A percentile compares a stretch with the other conserved stretches of the same genome.
phyloP scores from a whole-genome alignment of 2,113 vertebrate genomes.

The Narcine bancroftii region DNA sequence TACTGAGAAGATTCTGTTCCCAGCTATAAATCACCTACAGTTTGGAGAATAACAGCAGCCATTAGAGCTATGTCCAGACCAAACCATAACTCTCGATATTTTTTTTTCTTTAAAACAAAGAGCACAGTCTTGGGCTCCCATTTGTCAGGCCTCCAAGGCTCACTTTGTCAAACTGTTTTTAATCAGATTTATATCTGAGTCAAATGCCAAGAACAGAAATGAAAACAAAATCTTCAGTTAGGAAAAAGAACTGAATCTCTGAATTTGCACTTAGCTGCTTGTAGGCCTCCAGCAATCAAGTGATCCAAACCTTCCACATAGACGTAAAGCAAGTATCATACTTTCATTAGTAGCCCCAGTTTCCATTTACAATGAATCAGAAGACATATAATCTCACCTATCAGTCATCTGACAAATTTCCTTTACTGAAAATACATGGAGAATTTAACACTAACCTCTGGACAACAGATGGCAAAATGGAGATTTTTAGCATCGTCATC shows the following conservation, averaged over 20 bases:
- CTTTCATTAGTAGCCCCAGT: conserved; percentile 21
- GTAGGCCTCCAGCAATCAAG: background rate
- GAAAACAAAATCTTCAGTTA: background rate
- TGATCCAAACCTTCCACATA: background rate
- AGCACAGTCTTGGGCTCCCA: background rate
- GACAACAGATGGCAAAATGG: background rate
- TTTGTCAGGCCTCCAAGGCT: conserved; percentile 21
- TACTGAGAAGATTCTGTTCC: background rate
- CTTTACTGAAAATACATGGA: conserved; percentile 33
- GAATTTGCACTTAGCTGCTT: conserved; percentile 26
- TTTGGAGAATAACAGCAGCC: background rate
- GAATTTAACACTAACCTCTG: background rate
- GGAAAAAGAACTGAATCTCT: background rate
- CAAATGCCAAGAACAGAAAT: conserved; percentile 23
- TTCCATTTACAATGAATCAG: background rate
- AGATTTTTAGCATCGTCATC: conserved; percentile 1
- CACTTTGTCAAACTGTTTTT: conserved; percentile 16
- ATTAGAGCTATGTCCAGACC: background rate
- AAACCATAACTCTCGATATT: background rate
- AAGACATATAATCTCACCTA: conserved; percentile 21
- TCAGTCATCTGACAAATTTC: conserved; percentile 12
- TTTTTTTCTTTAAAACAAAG: conserved; percentile 25
- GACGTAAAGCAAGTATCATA: background rate
- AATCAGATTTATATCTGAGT: conserved; percentile 37
- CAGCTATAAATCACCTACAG: background rate